Evolutionary conservation across 1,140 invertebrate genomes (phyloP), one percentile per base, ranked within the genome.

Genomic region (Gonatopus flavifemur): DNA sequence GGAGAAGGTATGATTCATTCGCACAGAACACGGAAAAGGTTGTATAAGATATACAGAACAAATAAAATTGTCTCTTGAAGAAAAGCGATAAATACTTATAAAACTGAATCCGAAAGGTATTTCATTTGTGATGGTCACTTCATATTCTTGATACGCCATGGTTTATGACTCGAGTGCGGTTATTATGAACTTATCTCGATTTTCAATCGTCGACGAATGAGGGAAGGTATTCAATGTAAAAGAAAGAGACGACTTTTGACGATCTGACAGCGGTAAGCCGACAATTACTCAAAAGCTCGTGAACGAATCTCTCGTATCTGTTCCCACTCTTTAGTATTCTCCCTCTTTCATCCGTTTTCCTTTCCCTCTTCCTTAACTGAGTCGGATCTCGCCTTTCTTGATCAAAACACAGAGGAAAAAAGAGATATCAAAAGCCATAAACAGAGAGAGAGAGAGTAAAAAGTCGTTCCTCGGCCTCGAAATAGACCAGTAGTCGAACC

Each of bases 371-470:
- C 40, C 32, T 33, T 28, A 44, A 36, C 45, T 30, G 22, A 19
- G 25, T 45, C 52, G 48, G 10, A 41, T 33, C 52, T 37, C 33
- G 36, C 28, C 52, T 66, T 69, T 70, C 55, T 74, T 76, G 75
- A 76, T 76, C 74, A 76, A 73, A 76, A 73, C 61, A 50, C 64
- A 49, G 18, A 54, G 59, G n/a, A 57, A 59, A 72, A 70, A 70
- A 75, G 70, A 75, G 74, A 73, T 72, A 74, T 77, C 75, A 74
- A 73, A 74, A 70, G 57, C 61, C 52, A 54, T 55, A 51, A 45
- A 57, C 55, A 52, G 48, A 50, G 45, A 45, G 49, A 10, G 28
- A 40, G 8, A 21, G 44, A 46, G 33, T 43, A 44, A n/a, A n/a
- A n/a, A n/a, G n/a, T 47, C 52, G 62, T 75, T 74, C 74, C 74